phyloP scores from a whole-genome alignment of 2,888 invertebrate species.

The Pantelozetes paolii region DNA sequence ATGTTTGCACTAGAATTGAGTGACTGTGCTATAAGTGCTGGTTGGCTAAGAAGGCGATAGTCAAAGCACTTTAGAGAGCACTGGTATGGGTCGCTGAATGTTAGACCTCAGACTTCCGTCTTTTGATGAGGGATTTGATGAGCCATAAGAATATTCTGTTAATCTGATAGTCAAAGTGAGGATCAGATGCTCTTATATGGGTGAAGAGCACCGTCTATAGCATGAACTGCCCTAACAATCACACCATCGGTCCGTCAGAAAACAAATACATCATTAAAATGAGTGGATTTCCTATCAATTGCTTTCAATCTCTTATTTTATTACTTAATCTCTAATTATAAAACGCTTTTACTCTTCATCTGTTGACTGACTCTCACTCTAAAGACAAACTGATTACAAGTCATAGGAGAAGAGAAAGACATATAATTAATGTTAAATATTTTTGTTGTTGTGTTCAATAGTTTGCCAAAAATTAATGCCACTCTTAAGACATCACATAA shows the following conservation, averaged over 20 bases:
- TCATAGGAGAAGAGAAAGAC: not conserved
- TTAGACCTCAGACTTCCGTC: constrained; percentile 18
- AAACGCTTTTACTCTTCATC: not conserved
- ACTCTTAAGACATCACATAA: not conserved
- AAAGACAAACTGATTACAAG: not conserved
- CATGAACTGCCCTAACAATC: constrained; percentile 14
- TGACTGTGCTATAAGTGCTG: constrained; percentile 4
- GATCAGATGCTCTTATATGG: constrained; percentile 25
- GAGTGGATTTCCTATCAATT: not conserved
- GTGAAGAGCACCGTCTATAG: not conserved
- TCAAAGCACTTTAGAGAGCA: not conserved
- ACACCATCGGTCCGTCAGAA: not conserved
- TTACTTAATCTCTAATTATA: not conserved
- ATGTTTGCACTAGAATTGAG: constrained; percentile 6
- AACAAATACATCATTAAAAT: constrained; percentile 16
- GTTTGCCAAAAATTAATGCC: constrained; percentile 15
- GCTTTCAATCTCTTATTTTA: not conserved
- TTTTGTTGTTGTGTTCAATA: not conserved
- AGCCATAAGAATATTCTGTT: constrained; percentile 23
- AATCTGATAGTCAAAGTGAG: not conserved
- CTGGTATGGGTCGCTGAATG: constrained; percentile 20
- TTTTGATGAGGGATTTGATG: constrained; percentile 14
- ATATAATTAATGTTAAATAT: not conserved
- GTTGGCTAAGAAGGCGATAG: constrained; percentile 13
- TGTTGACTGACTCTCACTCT: not conserved